Percentiles rank a stretch among this genome's conserved stretches.
These are phyloP conservation scores for Pseudolaguvia tuberculata DNA, from an alignment of 2,113 vertebrate genomes.

Conservation along the genomic window DNA sequence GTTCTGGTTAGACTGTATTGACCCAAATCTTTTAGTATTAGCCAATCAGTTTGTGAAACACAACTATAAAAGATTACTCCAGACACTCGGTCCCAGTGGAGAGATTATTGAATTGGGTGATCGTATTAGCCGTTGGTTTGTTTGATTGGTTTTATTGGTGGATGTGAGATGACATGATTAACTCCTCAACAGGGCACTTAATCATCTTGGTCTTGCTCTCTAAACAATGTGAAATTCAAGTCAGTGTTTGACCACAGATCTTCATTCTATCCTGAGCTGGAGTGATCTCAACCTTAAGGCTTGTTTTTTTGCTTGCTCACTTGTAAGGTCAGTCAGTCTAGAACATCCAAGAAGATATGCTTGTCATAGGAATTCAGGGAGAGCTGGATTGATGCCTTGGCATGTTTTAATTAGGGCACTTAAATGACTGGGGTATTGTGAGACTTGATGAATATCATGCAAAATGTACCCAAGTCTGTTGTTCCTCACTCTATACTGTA, in stretches of 20 bases:
- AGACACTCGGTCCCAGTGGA: background rate
- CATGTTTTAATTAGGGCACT: slow-evolving; percentile 30
- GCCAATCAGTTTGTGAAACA: background rate
- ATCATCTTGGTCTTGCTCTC: slow-evolving; percentile 14
- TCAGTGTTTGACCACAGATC: background rate
- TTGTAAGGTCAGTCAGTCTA: background rate
- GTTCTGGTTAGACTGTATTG: background rate
- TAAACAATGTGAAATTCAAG: background rate
- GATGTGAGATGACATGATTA: slow-evolving; percentile 10
- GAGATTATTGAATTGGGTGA: background rate
- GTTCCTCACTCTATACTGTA: background rate
- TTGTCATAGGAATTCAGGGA: slow-evolving; percentile 23
- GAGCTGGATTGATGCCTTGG: slow-evolving; percentile 39
- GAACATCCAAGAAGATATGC: slow-evolving; percentile 9
- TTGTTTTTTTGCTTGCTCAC: slow-evolving; percentile 25
- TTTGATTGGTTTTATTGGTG: slow-evolving; percentile 13
- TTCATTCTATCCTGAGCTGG: slow-evolving; percentile 29
- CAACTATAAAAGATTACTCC: background rate
- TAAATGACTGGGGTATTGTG: slow-evolving; percentile 23
- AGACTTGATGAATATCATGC: slow-evolving; percentile 2
- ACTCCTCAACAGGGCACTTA: slow-evolving; percentile 22
- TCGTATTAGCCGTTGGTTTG: background rate
- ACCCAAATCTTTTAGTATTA: background rate
- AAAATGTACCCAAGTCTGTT: slow-evolving; percentile 5
- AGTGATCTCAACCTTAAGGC: slow-evolving; percentile 11